Evolutionary conservation across 2,888 invertebrate genomes (phyloP).

Genomic region (Anaspis maculata): DNA sequence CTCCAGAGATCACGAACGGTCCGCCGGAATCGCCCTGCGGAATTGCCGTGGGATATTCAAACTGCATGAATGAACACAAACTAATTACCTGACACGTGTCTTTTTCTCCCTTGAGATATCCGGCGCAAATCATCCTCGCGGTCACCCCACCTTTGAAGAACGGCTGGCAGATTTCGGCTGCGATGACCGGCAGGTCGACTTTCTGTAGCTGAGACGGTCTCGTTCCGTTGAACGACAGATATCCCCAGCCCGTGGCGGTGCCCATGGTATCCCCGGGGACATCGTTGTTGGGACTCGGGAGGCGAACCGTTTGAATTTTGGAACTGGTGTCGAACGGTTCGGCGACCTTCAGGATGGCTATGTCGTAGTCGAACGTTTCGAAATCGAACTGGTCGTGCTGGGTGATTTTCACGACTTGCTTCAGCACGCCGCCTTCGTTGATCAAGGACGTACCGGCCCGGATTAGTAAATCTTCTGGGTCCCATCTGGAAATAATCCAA

Average conservation of each 20-base stretch:
- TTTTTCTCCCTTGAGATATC: too few species aligned
- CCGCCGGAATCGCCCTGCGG: constrained; percentile 47
- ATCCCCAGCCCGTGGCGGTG: constrained; percentile 35
- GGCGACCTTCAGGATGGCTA: constrained; percentile 46
- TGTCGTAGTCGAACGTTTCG: constrained; percentile 45
- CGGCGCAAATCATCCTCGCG: too few species aligned
- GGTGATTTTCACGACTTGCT: constrained; percentile 41
- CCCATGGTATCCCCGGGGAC: constrained; percentile 39
- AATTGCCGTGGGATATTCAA: too few species aligned
- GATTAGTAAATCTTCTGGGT: constrained; percentile 22
- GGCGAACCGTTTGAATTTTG: not conserved
- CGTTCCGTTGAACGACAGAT: constrained; percentile 5
- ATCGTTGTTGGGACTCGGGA: constrained; percentile 18
- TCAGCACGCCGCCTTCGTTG: constrained; percentile 47
- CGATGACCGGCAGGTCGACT: constrained; percentile 4
- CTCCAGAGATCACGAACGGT: constrained; percentile 25
- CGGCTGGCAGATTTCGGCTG: not conserved
- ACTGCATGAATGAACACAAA: constrained; percentile 24
- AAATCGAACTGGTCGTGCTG: constrained; percentile 45
- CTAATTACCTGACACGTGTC: too few species aligned
- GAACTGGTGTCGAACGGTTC: too few species aligned
- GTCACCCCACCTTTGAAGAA: constrained; percentile 12
- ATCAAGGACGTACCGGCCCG: constrained; percentile 48
- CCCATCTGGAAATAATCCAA: constrained; percentile 4
- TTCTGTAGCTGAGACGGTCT: constrained; percentile 5